A percentile compares a stretch with the other conserved stretches of the same genome.
Conservation (phyloP, 2,888 invertebrate species). For the Ptychoptera albimana region DNA sequence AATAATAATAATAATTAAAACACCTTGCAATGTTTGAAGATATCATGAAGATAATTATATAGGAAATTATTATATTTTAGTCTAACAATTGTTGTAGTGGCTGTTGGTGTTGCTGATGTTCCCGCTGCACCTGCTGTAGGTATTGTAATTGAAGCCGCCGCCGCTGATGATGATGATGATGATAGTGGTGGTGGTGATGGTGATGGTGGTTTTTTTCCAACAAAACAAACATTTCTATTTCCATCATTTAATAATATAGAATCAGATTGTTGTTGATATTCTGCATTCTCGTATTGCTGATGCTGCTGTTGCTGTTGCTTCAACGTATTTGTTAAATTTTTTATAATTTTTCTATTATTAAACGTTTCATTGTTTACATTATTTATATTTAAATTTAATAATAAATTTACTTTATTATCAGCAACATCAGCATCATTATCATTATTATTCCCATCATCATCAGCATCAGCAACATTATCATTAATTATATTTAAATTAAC, state of each 20-base stretch:
- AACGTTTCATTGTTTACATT: too few species aligned
- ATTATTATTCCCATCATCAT: too few species aligned
- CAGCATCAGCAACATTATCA: too few species aligned
- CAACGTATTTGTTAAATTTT: conserved; percentile 15
- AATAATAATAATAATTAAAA: background rate
- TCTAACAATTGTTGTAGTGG: conserved; percentile 8
- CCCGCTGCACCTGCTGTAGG: conserved; percentile 1
- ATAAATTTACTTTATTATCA: too few species aligned
- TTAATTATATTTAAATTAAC: too few species aligned
- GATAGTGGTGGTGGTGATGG: too few species aligned
- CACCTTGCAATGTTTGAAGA: conserved; percentile 2
- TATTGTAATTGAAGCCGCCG: conserved; percentile 10
- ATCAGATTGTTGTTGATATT: conserved; percentile 8
- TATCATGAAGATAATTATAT: background rate
- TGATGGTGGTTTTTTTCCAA: too few species aligned
- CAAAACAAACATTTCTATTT: conserved; percentile 2
- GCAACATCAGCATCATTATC: too few species aligned
- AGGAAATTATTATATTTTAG: too few species aligned
- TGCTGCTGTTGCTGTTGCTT: conserved; percentile 20
- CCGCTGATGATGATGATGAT: conserved; percentile 1
- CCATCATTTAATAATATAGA: conserved; percentile 3
- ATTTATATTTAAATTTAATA: too few species aligned
- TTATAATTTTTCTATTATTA: too few species aligned
- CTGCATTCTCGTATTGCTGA: background rate
- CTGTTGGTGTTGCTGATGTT: background rate